Base-by-base conservation (phyloP, 2,797 vertebrate species). In the Morelia viridis region DNA sequence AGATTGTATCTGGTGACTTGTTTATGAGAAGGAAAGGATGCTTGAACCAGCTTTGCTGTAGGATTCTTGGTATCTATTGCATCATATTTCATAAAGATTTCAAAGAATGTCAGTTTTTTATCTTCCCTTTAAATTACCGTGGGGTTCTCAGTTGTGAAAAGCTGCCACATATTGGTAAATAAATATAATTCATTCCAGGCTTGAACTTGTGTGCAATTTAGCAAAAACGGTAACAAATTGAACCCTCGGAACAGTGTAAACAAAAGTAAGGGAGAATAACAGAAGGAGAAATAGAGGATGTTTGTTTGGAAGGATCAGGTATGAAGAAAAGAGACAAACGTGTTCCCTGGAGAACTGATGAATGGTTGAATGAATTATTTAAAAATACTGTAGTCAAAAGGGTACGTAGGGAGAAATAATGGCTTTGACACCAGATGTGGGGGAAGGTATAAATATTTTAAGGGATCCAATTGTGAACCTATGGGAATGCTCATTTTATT, bases 311-410 rank as follows among this genome's bases (percentile, higher is more conserved):
- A 80, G 19, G 8, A n/a, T n/a, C 6, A 2, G 4, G 12, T 28
- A 41, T 76, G 61, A 41, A 85, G 90, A 53, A 71, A 58, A 76
- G 50, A 83, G 60, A 80, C 0, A 3, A 26, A 68, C 1, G 9
- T 13, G 86, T 26, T 94, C 91, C 91, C 93, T 0, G 1, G 95
- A 91, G 93, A 89, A 64, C 93, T 80, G 94, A 90, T 1, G 94
- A 95, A 95, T 95, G 92, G 87, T 91, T 95, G 94, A 92, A 96
- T 96, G 80, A 95, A 97, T 96, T 95, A 96, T 97, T 97, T 95
- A 97, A 96, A 92, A 94, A 94, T 56, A 4, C 8, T 10, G 31
- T 6, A 94, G 91, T 95, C 95, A 95, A 93, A 90, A 94, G 91
- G 95, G 93, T 91, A 95, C 85, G 92, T 58, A 92, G 88, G 90